phyloP scores from a whole-genome alignment of 1,140 invertebrate species.

The Coptotermes formosanus region DNA sequence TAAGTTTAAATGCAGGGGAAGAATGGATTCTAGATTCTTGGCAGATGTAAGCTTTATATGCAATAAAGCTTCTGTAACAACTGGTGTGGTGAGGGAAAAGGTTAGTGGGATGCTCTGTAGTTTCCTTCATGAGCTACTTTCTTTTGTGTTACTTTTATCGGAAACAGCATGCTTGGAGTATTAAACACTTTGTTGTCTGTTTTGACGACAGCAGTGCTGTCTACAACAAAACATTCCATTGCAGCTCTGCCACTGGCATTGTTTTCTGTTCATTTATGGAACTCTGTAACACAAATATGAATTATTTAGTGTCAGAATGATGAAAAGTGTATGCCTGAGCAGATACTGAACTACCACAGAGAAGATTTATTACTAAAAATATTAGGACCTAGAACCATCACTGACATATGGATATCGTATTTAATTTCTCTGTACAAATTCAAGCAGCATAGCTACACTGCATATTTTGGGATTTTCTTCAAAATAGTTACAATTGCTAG shows the following conservation, averaged over 20 bases:
- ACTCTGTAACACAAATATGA: too few relatives aligned
- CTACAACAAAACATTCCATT: too few relatives aligned
- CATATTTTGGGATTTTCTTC: not conserved
- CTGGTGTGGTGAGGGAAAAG: too few relatives aligned
- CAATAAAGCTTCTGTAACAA: too few relatives aligned
- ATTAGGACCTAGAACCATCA: not conserved
- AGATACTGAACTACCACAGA: not conserved
- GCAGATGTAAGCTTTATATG: too few relatives aligned
- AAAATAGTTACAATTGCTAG: not conserved
- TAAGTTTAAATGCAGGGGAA: too few relatives aligned
- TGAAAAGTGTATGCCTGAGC: not conserved
- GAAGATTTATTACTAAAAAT: not conserved
- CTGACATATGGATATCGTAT: not conserved
- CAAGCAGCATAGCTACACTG: not conserved
- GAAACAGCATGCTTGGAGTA: not conserved
- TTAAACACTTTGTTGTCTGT: not conserved
- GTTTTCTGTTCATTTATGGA: too few relatives aligned
- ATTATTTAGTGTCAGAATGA: too few relatives aligned
- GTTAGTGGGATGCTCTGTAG: not conserved
- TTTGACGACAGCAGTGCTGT: too few relatives aligned
- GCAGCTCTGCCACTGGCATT: too few relatives aligned
- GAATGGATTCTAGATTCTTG: too few relatives aligned
- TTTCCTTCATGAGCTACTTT: not conserved
- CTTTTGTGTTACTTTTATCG: not conserved
- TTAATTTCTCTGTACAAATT: conserved; percentile 1